These are phyloP conservation scores for Gymnoscopelus braueri DNA, from an alignment of 2,797 vertebrate genomes.

Conservation along the genomic window DNA sequence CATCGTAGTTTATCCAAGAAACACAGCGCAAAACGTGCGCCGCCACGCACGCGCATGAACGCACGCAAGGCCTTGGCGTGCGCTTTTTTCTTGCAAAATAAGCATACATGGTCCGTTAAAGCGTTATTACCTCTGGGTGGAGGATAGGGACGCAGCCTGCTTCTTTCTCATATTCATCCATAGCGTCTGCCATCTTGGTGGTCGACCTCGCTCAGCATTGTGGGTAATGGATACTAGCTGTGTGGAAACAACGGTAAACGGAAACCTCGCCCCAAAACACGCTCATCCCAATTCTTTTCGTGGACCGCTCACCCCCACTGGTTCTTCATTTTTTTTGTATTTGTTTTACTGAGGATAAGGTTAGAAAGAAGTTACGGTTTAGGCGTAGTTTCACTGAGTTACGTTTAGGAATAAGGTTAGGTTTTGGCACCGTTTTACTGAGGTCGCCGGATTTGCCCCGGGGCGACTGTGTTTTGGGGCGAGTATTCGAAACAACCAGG, in stretches of 20 bases:
- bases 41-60: neutral
- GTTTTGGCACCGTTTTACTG: no score
- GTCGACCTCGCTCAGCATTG: conserved; percentile 89
- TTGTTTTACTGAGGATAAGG: no score
- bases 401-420: no score
- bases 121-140: conserved; percentile 90
- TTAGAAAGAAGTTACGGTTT: no score
- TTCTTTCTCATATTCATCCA: conserved; percentile 95
- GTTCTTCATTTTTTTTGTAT: no score
- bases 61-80: rapidly evolving
- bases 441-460: no score
- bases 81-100: neutral
- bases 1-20: conserved; percentile 43
- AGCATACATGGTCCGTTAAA: neutral
- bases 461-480: no score
- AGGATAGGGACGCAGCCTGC: conserved; percentile 95
- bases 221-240: conserved; percentile 82
- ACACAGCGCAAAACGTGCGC: neutral
- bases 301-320: no score
- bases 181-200: conserved; percentile 97
- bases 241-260: conserved; percentile 40
- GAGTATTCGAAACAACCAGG: no score
- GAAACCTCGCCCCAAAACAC: no score
- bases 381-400: no score
- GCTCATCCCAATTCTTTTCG: no score